phyloP scores from a whole-genome alignment of 1,140 invertebrate species.

The Ylistrum balloti region DNA sequence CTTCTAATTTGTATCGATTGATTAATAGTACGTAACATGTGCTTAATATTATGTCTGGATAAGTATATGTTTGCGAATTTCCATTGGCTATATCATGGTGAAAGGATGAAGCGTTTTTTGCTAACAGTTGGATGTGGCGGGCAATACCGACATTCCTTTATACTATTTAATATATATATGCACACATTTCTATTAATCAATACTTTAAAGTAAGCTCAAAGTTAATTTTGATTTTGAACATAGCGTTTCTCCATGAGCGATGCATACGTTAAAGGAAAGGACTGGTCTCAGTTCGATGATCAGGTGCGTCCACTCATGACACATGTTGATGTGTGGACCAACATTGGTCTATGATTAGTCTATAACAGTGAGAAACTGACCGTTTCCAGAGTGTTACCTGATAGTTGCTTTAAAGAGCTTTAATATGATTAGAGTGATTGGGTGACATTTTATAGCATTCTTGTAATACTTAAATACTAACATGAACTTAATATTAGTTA shows the following conservation, averaged over 20 bases:
- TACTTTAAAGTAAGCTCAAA: not conserved
- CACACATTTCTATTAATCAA: too few species aligned
- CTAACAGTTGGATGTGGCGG: too few species aligned
- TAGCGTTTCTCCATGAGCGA: constrained; percentile 2
- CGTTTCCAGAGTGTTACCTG: not conserved
- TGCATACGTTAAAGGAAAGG: not conserved
- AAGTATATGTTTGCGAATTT: too few species aligned
- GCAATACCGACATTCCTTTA: too few species aligned
- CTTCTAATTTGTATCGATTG: too few species aligned
- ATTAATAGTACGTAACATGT: too few species aligned
- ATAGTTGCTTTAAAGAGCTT: not conserved
- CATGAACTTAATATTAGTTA: too few species aligned
- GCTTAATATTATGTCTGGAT: too few species aligned
- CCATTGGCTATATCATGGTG: too few species aligned
- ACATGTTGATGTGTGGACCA: not conserved
- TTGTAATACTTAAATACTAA: too few species aligned
- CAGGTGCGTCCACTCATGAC: not conserved
- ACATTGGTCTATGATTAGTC: not conserved
- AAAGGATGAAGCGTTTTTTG: not conserved
- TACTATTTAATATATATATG: too few species aligned
- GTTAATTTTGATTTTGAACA: not conserved
- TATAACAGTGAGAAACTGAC: not conserved
- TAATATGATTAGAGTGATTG: not conserved
- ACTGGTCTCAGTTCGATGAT: constrained; percentile 23
- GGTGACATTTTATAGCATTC: not conserved